phyloP scores from a whole-genome alignment of 2,797 vertebrate species.

The Varecia variegata region DNA sequence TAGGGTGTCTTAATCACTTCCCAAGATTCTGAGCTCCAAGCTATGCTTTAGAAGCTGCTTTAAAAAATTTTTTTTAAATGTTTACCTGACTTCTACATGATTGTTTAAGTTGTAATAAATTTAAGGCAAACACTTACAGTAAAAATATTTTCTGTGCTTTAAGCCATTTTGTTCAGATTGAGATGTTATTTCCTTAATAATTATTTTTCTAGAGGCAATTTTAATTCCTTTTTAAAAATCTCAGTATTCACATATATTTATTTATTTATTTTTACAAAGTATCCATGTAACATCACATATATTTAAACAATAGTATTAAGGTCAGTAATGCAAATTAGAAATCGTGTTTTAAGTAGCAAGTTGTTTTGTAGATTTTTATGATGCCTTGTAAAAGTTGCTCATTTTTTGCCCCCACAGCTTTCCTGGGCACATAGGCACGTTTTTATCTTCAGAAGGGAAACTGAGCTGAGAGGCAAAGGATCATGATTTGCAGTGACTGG shows the following conservation, averaged over 20 bases:
- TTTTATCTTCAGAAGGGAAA: slow-evolving; percentile 15
- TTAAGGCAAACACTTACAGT: background rate
- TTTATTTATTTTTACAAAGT: too few species aligned
- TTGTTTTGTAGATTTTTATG: background rate
- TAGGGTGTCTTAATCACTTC: background rate
- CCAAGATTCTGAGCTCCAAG: background rate
- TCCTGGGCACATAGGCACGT: background rate
- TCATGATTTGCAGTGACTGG: background rate
- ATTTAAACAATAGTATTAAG: slow-evolving; percentile 24
- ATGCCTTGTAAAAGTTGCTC: background rate
- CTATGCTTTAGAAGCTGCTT: background rate
- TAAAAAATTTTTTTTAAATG: background rate
- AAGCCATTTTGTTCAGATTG: background rate
- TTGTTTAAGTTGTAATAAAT: background rate
- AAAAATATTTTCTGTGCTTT: slow-evolving; percentile 2
- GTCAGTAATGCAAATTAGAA: background rate
- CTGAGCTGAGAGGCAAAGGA: background rate
- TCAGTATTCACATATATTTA: background rate
- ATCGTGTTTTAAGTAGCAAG: background rate
- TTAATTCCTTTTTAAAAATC: background rate
- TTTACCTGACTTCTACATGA: background rate
- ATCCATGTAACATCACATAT: too few species aligned
- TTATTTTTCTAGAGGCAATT: slow-evolving; percentile 11
- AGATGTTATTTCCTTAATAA: background rate
- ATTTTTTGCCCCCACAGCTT: background rate